These are phyloP conservation scores for Myxocyprinus asiaticus DNA, from an alignment of 2,113 vertebrate genomes.

Conservation along the genomic window DNA sequence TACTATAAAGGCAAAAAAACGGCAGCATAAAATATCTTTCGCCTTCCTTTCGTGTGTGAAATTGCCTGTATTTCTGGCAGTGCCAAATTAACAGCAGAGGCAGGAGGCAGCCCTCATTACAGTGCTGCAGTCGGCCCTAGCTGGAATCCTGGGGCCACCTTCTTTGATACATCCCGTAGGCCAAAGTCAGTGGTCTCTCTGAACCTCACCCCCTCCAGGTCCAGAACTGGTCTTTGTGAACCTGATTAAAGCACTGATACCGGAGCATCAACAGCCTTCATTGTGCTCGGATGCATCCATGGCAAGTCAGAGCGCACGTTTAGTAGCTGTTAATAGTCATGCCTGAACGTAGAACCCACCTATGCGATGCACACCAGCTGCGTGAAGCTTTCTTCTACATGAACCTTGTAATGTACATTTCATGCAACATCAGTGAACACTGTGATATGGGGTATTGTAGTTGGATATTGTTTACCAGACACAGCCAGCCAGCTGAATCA, in stretches of 20 bases:
- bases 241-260: slow-evolving; percentile 74
- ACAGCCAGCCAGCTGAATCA: slow-evolving; percentile 32
- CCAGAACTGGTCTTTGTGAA: slow-evolving; percentile 63
- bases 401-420: slow-evolving; percentile 66
- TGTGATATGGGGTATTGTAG: slow-evolving; percentile 45
- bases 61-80: slow-evolving; percentile 40
- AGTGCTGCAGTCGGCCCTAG: slow-evolving; percentile 66
- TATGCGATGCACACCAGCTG: slow-evolving; percentile 58
- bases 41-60: slow-evolving; percentile 41
- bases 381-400: slow-evolving; percentile 68
- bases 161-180: slow-evolving; percentile 76
- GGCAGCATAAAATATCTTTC: no score
- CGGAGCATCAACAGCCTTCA: slow-evolving; percentile 61
- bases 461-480: slow-evolving; percentile 46
- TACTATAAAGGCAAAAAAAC: slow-evolving; percentile 24
- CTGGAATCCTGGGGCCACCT: slow-evolving; percentile 71
- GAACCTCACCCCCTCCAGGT: slow-evolving; percentile 64
- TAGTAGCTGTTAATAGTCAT: slow-evolving; percentile 65
- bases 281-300: slow-evolving; percentile 57
- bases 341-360: slow-evolving; percentile 51
- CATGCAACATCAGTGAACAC: slow-evolving; percentile 59
- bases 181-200: slow-evolving; percentile 66
- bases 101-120: slow-evolving; percentile 58
- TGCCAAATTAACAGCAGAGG: slow-evolving; percentile 42
- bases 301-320: slow-evolving; percentile 65